These are phyloP conservation scores for Cataglyphis rosenhaueri DNA, from an alignment of 2,888 invertebrate species.

Conservation along the genomic window DNA sequence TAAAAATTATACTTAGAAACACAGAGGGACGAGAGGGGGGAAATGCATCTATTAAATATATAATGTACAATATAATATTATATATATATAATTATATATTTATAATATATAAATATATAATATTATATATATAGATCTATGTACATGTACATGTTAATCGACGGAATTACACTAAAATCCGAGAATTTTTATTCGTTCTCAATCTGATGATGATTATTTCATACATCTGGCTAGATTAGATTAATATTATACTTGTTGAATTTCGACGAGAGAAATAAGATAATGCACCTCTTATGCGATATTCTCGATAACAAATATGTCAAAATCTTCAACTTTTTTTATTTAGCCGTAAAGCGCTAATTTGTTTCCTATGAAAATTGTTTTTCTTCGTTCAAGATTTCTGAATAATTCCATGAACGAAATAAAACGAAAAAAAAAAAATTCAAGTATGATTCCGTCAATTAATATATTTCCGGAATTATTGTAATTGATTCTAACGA, in stretches of 20 bases:
- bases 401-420: background rate
- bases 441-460: conserved; percentile 19
- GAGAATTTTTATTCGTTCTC: conserved; percentile 46
- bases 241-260: background rate
- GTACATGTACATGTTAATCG: conserved; percentile 60
- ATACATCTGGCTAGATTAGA: background rate
- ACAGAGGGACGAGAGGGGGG: too few relatives aligned
- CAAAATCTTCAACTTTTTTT: background rate
- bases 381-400: background rate
- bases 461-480: conserved; percentile 24
- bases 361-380: background rate
- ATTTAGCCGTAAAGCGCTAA: background rate
- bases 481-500: conserved; percentile 13
- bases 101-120: conserved; percentile 62
- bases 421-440: background rate
- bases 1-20: conserved; percentile 69
- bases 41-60: conserved; percentile 56
- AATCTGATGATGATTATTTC: conserved; percentile 16
- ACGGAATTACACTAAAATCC: conserved; percentile 26
- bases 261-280: background rate
- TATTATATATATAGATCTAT: conserved; percentile 51
- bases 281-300: background rate
- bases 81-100: conserved; percentile 62
- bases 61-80: background rate
- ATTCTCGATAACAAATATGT: background rate